phyloP scores from a whole-genome alignment of 2,888 invertebrate genomes.

The Boloria selene region DNA sequence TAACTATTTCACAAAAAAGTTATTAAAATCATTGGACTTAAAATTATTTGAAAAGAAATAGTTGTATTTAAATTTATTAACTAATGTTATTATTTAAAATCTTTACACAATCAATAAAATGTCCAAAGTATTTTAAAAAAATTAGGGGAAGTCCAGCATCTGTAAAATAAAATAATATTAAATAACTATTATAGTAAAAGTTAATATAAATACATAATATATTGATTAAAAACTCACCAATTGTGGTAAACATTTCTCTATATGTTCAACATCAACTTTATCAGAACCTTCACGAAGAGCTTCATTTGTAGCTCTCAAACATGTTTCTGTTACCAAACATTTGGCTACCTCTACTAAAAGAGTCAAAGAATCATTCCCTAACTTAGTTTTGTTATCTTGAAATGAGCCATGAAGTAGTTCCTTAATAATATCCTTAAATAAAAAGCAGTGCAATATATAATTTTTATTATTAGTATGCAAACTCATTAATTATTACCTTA shows the following conservation, averaged over 20 bases:
- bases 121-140: not conserved
- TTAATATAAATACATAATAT: not conserved
- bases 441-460: not conserved
- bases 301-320: conserved; percentile 76
- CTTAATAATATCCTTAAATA: conserved; percentile 76
- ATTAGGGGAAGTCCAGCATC: conserved; percentile 40
- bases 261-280: conserved; percentile 76
- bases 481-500: not conserved
- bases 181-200: conserved; percentile 2
- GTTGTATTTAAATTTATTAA: too few relatives aligned
- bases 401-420: conserved; percentile 78
- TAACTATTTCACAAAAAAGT: too few relatives aligned
- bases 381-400: conserved; percentile 79
- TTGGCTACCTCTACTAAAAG: conserved; percentile 78
- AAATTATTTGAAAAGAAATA: too few relatives aligned
- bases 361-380: conserved; percentile 79
- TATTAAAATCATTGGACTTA: too few relatives aligned
- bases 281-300: conserved; percentile 72
- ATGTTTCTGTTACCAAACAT: conserved; percentile 79
- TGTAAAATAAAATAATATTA: conserved; percentile 25
- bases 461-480: conserved; percentile 10
- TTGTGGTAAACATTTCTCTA: conserved; percentile 82
- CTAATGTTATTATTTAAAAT: too few relatives aligned
- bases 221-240: conserved; percentile 59
- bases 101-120: not conserved